Conservation (phyloP, 1,140 invertebrate species). For the Cyclina sinensis region DNA sequence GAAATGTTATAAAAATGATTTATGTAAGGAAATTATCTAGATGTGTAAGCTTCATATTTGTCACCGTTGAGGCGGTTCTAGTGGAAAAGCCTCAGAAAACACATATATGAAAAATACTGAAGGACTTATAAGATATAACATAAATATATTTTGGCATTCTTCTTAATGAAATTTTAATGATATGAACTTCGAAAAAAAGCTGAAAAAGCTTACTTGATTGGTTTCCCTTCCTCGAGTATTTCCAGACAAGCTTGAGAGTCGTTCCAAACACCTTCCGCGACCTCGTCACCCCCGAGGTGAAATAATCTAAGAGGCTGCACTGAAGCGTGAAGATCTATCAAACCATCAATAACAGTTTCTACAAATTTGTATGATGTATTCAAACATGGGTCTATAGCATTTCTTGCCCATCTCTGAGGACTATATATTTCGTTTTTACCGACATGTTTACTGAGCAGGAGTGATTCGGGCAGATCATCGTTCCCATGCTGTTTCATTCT, state of each 20-base stretch:
- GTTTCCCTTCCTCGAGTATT: neutral
- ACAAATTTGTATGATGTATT: conserved; percentile 78
- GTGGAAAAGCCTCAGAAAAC: no score
- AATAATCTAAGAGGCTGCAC: conserved; percentile 78
- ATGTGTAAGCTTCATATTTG: no score
- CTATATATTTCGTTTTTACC: conserved; percentile 55
- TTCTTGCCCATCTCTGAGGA: conserved; percentile 81
- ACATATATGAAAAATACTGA: no score
- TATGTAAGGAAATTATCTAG: no score
- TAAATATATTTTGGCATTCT: no score
- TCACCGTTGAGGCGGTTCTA: no score
- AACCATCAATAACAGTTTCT: conserved; percentile 65
- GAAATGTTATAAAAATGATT: no score
- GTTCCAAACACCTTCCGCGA: conserved; percentile 76
- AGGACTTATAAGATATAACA: no score
- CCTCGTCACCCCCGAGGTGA: conserved; percentile 85
- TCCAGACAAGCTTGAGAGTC: conserved; percentile 75
- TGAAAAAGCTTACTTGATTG: neutral
- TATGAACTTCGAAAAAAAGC: no score
- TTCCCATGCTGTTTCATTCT: conserved; percentile 6
- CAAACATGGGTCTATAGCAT: conserved; percentile 84
- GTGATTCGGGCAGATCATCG: conserved; percentile 7
- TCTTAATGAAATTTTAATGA: no score
- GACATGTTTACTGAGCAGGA: conserved; percentile 1
- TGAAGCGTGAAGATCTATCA: conserved; percentile 74